phyloP scores from a whole-genome alignment of 2,888 invertebrate species.

The Drosophila lacicola region DNA sequence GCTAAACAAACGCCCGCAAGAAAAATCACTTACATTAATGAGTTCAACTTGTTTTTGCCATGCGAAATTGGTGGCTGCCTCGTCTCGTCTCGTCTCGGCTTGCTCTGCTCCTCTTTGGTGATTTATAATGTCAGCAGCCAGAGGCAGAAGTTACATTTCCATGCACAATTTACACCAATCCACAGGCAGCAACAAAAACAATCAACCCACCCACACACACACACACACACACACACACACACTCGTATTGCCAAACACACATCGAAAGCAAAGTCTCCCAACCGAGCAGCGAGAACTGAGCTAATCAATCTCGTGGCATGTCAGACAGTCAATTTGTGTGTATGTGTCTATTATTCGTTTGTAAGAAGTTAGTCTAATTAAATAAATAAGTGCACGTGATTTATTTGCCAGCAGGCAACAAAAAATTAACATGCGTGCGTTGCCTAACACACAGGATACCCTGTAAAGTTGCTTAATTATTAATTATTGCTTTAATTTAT shows the following conservation, averaged over 20 bases:
- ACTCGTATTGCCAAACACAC: not conserved
- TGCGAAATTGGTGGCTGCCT: conserved; percentile 56
- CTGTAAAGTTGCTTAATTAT: not conserved
- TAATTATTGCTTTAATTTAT: too few species aligned
- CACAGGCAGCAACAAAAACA: conserved; percentile 54
- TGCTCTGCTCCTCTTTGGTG: conserved; percentile 56
- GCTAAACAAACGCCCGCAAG: conserved; percentile 64
- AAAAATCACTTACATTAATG: conserved; percentile 81
- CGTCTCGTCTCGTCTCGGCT: not conserved
- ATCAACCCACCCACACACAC: conserved; percentile 41
- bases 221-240: conserved; percentile 4
- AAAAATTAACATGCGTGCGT: conserved; percentile 13
- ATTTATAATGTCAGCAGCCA: conserved; percentile 81
- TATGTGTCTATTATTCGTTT: conserved; percentile 76
- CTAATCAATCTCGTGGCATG: conserved; percentile 80
- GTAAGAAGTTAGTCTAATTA: conserved; percentile 80
- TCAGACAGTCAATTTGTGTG: conserved; percentile 80
- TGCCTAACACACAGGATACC: not conserved
- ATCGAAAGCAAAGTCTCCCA: conserved; percentile 34
- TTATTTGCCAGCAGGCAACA: conserved; percentile 67
- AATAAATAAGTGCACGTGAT: conserved; percentile 81
- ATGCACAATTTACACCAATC: conserved; percentile 80
- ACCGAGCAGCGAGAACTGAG: conserved; percentile 66
- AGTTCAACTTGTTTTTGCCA: conserved; percentile 77
- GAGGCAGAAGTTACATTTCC: conserved; percentile 80